phyloP scores from a whole-genome alignment of 2,113 vertebrate genomes.

The Brevimyrus niger region DNA sequence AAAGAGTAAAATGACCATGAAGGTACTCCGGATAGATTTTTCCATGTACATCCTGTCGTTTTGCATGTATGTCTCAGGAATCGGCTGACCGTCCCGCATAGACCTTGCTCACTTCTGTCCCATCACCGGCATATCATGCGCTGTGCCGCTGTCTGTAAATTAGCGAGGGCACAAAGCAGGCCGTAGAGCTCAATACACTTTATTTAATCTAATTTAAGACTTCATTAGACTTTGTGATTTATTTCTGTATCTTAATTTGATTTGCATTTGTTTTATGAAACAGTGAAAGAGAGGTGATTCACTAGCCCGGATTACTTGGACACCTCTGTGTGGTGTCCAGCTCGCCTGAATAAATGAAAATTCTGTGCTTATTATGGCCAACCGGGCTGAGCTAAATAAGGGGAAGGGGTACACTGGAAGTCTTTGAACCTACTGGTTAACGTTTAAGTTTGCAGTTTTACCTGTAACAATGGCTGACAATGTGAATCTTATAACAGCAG shows the following conservation, averaged over 20 bases:
- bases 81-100: not conserved
- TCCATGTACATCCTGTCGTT: not conserved
- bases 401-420: not conserved
- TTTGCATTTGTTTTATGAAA: not conserved
- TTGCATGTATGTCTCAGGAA: not conserved
- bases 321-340: not conserved
- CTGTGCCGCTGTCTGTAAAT: not conserved
- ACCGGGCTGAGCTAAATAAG: not conserved
- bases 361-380: not conserved
- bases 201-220: not conserved
- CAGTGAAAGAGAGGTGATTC: not conserved
- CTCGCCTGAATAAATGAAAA: not conserved
- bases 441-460: not conserved
- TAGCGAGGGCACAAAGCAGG: not conserved
- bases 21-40: not conserved
- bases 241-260: not conserved
- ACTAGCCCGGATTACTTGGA: not conserved
- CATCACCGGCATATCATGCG: not conserved
- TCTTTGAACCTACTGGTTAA: not conserved
- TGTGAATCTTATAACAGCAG: not conserved
- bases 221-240: not conserved
- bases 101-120: not conserved
- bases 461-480: not conserved
- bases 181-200: not conserved
- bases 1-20: not conserved